Evolutionary conservation across 1,140 invertebrate species (phyloP).

Genomic region (Listronotus oregonensis): DNA sequence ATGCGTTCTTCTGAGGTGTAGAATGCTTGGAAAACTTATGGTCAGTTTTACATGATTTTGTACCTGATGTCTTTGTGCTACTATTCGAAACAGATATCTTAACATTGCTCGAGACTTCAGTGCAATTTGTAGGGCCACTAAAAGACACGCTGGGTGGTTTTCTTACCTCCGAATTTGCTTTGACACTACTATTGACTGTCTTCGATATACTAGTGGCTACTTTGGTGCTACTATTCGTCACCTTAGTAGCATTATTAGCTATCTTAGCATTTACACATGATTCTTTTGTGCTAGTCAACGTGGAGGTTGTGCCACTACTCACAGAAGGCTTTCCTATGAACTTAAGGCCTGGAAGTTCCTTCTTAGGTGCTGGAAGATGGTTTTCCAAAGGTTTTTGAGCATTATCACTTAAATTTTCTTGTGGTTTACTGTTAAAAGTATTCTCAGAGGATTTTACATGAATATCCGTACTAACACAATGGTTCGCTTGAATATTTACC

Average conservation of each 20-base stretch:
- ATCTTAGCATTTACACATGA: slow-evolving; percentile 3
- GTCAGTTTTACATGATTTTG: neutral
- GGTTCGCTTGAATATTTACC: too few relatives aligned
- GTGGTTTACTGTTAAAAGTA: neutral
- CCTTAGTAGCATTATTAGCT: slow-evolving; percentile 3
- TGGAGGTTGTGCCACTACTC: neutral
- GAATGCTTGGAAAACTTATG: neutral
- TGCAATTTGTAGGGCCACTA: too few relatives aligned
- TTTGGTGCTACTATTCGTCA: slow-evolving; percentile 1
- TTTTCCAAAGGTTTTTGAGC: neutral
- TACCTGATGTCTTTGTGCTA: neutral
- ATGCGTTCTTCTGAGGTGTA: neutral
- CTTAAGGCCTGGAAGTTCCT: slow-evolving; percentile 40
- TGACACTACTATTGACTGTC: neutral
- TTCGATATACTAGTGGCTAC: neutral
- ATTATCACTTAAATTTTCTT: slow-evolving; percentile 34
- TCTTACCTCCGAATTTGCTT: neutral
- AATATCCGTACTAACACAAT: neutral
- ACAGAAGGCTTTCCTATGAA: slow-evolving; percentile 29
- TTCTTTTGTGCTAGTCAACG: neutral
- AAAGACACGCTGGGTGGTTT: neutral
- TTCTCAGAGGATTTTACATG: neutral
- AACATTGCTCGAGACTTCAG: too few relatives aligned
- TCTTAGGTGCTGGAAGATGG: slow-evolving; percentile 14
- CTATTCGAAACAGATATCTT: too few relatives aligned